Percentiles rank a stretch among this genome's conserved stretches.
These are phyloP conservation scores for Syngnathus typhle DNA, from an alignment of 2,113 vertebrate species.

Conservation along the genomic window DNA sequence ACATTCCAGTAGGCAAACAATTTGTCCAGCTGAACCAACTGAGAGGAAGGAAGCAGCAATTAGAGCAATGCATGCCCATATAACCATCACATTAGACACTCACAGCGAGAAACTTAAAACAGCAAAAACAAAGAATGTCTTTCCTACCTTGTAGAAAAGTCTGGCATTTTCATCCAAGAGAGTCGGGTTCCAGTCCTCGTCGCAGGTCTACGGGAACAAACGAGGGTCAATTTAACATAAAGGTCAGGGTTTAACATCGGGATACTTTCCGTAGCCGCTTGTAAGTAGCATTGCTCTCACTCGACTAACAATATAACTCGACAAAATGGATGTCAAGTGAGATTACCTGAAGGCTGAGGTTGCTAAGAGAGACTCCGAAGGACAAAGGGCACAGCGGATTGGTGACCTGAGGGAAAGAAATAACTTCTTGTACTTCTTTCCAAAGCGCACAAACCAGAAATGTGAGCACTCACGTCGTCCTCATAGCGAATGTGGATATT, in stretches of 20 bases:
- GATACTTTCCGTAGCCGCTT: too few relatives aligned
- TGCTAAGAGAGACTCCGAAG: conserved; percentile 92
- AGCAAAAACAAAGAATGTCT: background rate
- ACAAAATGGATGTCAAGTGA: background rate
- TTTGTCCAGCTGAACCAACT: conserved; percentile 89
- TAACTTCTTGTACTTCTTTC: background rate
- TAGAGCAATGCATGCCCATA: background rate
- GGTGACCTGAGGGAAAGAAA: conserved; percentile 76
- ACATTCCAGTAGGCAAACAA: conserved; percentile 98
- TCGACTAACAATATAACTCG: background rate
- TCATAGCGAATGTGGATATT: conserved; percentile 95
- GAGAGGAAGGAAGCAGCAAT: conserved; percentile 42
- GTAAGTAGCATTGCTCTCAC: too few relatives aligned
- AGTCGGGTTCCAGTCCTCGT: conserved; percentile 88
- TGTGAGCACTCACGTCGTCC: conserved; percentile 86
- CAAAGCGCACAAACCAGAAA: background rate
- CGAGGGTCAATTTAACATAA: background rate
- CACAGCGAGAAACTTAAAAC: background rate
- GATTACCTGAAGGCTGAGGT: conserved; percentile 93
- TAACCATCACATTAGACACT: background rate
- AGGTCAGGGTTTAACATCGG: background rate
- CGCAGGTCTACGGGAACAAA: conserved; percentile 78
- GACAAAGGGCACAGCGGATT: conserved; percentile 85
- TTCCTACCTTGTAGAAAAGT: conserved; percentile 88
- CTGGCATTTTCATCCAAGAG: conserved; percentile 87